phyloP scores from a whole-genome alignment of 2,113 vertebrate genomes.

The Pseudolaguvia tuberculata region DNA sequence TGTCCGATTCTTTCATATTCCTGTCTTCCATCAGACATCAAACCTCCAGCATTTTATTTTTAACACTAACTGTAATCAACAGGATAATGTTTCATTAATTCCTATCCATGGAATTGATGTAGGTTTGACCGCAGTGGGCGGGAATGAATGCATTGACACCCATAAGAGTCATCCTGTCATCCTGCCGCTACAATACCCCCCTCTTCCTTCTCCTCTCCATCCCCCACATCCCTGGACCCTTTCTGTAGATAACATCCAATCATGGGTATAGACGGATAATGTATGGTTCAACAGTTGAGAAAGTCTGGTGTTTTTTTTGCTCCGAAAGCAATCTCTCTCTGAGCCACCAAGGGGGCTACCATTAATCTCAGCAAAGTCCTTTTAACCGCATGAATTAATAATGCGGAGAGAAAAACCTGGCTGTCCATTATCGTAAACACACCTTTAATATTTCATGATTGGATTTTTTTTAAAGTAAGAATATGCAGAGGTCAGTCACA shows the following conservation, averaged over 20 bases:
- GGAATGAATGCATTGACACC: conserved; percentile 49
- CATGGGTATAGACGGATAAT: conserved; percentile 59
- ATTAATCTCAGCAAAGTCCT: conserved; percentile 78
- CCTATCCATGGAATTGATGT: conserved; percentile 45
- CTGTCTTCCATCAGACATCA: conserved; percentile 33
- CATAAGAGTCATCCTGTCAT: conserved; percentile 39
- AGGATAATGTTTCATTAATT: conserved; percentile 14
- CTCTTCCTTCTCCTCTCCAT: no score
- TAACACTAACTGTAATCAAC: conserved; percentile 19
- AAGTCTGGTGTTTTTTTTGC: conserved; percentile 59
- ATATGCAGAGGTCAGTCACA: conserved; percentile 58
- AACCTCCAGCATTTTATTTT: conserved; percentile 16
- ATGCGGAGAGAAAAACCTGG: conserved; percentile 68
- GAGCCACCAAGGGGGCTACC: conserved; percentile 60
- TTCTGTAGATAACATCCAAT: conserved; percentile 65
- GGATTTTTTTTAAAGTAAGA: conserved; percentile 64
- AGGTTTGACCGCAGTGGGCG: conserved; percentile 57
- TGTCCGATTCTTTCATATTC: conserved; percentile 12
- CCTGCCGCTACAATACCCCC: no score
- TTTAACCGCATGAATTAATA: conserved; percentile 82
- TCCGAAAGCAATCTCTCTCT: conserved; percentile 57
- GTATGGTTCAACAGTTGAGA: conserved; percentile 58
- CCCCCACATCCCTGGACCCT: conserved; percentile 45
- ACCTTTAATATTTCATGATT: conserved; percentile 77
- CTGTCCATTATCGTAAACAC: conserved; percentile 75